Evolutionary conservation across 2,888 invertebrate species (phyloP).

Genomic region (Pachycephus smyrnensis): DNA sequence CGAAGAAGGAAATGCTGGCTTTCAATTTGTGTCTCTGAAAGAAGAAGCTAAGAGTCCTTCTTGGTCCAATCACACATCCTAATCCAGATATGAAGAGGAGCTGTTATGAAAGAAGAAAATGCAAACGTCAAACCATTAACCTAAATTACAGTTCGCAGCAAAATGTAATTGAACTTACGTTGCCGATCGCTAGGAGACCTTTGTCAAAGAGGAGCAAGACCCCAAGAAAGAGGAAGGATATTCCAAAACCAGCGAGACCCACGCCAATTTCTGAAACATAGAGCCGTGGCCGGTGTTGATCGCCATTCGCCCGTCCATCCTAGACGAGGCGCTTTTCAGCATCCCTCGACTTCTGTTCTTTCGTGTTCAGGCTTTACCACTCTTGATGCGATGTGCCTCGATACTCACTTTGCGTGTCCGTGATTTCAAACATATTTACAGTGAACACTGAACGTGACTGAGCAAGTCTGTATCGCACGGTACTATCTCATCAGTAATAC

Average conservation of each 20-base stretch:
- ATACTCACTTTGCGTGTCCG: conserved; percentile 85
- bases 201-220: conserved; percentile 95
- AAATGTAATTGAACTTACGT: conserved; percentile 79
- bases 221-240: conserved; percentile 94
- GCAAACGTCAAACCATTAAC: conserved; percentile 10
- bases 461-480: background rate
- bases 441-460: background rate
- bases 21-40: conserved; percentile 96
- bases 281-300: background rate
- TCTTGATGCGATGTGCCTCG: conserved; percentile 2
- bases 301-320: background rate
- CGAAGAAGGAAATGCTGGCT: conserved; percentile 90
- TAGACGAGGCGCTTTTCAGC: background rate
- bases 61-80: conserved; percentile 95
- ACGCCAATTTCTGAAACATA: conserved; percentile 91
- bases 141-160: background rate
- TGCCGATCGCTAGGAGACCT: conserved; percentile 98
- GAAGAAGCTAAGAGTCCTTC: conserved; percentile 96
- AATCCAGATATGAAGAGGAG: conserved; percentile 95
- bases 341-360: conserved; percentile 1
- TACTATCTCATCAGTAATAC: conserved; percentile 2
- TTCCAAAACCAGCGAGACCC: conserved; percentile 95
- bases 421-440: conserved; percentile 82
- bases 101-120: conserved; percentile 72
- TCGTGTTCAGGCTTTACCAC: background rate